Evolutionary conservation across 2,888 invertebrate species (phyloP).

Genomic region (Patella pellucida): DNA sequence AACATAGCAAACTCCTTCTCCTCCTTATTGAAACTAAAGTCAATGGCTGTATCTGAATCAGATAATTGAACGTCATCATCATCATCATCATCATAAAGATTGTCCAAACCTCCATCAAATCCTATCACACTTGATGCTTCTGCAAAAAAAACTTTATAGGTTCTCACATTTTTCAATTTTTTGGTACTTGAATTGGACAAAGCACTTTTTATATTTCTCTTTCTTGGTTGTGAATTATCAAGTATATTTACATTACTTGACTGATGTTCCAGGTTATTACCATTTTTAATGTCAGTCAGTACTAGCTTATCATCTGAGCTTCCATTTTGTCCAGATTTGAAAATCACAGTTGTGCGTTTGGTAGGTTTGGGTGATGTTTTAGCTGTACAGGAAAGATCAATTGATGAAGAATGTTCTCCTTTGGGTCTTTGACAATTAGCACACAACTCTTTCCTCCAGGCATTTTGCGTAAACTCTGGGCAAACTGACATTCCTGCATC

Average conservation of each 20-base stretch:
- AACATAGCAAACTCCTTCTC: conserved; percentile 61
- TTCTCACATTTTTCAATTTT: conserved; percentile 16
- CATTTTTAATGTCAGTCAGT: conserved; percentile 17
- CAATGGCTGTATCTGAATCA: conserved; percentile 33
- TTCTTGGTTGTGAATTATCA: not conserved
- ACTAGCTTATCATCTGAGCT: conserved; percentile 22
- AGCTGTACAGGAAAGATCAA: not conserved
- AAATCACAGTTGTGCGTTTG: conserved; percentile 44
- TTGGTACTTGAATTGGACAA: conserved; percentile 14
- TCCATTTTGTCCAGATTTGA: conserved; percentile 23
- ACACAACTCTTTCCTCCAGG: conserved; percentile 63
- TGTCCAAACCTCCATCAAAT: conserved; percentile 59
- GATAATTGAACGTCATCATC: conserved; percentile 32
- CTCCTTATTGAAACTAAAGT: conserved; percentile 50
- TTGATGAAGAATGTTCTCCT: conserved; percentile 45
- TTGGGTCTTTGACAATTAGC: conserved; percentile 58
- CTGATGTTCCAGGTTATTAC: conserved; percentile 6
- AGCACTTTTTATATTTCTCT: not conserved
- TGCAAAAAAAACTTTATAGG: conserved; percentile 42
- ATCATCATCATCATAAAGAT: conserved; percentile 46
- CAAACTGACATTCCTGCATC: conserved; percentile 44
- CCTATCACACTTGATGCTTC: conserved; percentile 53
- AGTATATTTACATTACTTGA: conserved; percentile 8
- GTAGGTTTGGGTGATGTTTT: conserved; percentile 48
- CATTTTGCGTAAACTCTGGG: conserved; percentile 62